phyloP scores from a whole-genome alignment of 2,113 vertebrate species.

The Mohoua ochrocephala region DNA sequence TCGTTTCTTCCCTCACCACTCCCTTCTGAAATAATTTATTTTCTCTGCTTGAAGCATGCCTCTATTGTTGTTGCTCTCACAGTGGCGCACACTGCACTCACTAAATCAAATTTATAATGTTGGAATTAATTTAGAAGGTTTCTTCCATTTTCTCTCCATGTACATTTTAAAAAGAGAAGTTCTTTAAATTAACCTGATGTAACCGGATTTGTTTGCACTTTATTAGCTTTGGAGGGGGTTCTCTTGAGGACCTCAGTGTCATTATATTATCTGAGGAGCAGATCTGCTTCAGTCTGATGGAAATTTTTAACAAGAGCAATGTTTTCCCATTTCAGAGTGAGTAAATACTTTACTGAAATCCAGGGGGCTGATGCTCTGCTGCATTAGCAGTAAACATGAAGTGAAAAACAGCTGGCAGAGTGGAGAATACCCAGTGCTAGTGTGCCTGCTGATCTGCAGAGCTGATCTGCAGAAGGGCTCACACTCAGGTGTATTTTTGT shows the following conservation, averaged over 20 bases:
- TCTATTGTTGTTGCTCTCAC: slow-evolving; percentile 24
- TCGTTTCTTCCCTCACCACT: background rate
- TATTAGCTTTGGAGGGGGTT: slow-evolving; percentile 45
- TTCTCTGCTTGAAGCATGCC: background rate
- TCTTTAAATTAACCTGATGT: slow-evolving; percentile 39
- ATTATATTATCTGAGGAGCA: slow-evolving; percentile 40
- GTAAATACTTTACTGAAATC: slow-evolving; percentile 17
- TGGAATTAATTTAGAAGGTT: slow-evolving; percentile 51
- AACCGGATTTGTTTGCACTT: slow-evolving; percentile 51
- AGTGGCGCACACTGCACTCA: background rate
- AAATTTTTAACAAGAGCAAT: slow-evolving; percentile 28
- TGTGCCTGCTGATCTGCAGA: background rate
- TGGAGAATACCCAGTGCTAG: background rate
- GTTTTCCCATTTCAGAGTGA: slow-evolving; percentile 24
- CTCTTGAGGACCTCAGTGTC: slow-evolving; percentile 18
- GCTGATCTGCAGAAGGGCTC: background rate
- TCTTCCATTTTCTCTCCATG: slow-evolving; percentile 23
- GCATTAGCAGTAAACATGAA: background rate
- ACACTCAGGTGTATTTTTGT: background rate
- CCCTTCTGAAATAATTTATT: slow-evolving; percentile 42
- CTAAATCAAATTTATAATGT: slow-evolving; percentile 55
- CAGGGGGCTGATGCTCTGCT: background rate
- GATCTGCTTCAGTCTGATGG: slow-evolving; percentile 20
- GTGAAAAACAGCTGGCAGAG: background rate
- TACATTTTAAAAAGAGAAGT: slow-evolving; percentile 35